Base-by-base conservation (phyloP, 1,140 invertebrate species). In the Holotrichia oblita region DNA sequence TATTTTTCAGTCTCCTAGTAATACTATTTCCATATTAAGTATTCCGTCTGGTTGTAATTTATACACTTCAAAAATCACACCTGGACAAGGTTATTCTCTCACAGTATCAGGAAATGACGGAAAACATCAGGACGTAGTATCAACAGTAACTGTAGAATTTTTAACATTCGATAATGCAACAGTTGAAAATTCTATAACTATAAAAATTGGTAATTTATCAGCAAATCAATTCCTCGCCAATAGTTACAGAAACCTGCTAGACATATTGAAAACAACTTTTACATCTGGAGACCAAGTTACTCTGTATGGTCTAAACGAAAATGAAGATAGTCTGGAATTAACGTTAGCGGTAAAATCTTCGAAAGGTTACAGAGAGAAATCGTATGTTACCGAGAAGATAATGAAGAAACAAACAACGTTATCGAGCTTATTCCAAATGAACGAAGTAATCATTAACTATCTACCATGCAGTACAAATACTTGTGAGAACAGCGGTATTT, bases 21-120 rank as follows among this genome's bases (percentile, higher is more conserved):
- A 86, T n/a, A 85, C 87, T 20, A 88, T 90, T 76, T 90, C 90
- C 27, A 87, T 94, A 42, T 92, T 97, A 64, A 90, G 85, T 76
- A 95, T 98, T 72, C 92, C 92, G 20, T 89, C 89, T 64, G 92
- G 90, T 27, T 98, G 97, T 86, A 92, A 96, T 85, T 89, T 98
- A 79, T 92, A 94, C 82, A 91, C 93, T 34, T 88, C 87, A 34
- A 90, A 90, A 84, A 91, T 93, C 55, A 92, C 90, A 80, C 90
- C 93, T 77, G 91, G 89, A n/a, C 88, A 91, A 80, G 92, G 91
- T 6, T 93, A 93, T 83, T 93, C 93, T 0, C 89, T 98, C 79
- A 93, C 91, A 73, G 91, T 98, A 0, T 92, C 92, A 6, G 96
- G 96, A 2, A 97, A 95, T 85, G 97, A 99, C 87, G 97, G 97